phyloP scores from a whole-genome alignment of 1,140 invertebrate genomes.

The Trinorchestia longiramus region DNA sequence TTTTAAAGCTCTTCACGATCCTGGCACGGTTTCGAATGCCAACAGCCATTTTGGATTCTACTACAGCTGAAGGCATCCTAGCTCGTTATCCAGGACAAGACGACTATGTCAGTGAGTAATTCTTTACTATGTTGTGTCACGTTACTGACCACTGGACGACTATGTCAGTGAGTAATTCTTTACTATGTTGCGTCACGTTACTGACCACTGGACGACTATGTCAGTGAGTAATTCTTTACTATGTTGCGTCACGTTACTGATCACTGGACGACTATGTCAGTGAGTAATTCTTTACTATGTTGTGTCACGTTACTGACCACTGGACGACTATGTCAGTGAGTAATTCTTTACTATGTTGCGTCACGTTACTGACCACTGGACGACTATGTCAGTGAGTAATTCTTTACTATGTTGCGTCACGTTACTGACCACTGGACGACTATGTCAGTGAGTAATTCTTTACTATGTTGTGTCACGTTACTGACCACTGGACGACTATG shows the following conservation, averaged over 20 bases:
- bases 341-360: no score
- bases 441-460: background rate
- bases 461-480: background rate
- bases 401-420: no score
- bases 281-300: background rate
- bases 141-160: background rate
- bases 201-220: no score
- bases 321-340: background rate
- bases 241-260: background rate
- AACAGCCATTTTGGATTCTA: background rate
- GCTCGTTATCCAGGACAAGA: constrained; percentile 20
- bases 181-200: no score
- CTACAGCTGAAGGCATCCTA: constrained; percentile 15
- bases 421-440: background rate
- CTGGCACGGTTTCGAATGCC: background rate
- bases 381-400: no score
- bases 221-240: no score
- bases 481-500: background rate
- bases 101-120: constrained; percentile 14
- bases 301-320: background rate
- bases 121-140: background rate
- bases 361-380: no score
- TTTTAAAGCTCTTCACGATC: background rate
- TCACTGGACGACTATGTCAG: constrained; percentile 9
- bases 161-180: background rate